phyloP scores from a whole-genome alignment of 1,140 invertebrate species.

The Argopecten irradians region DNA sequence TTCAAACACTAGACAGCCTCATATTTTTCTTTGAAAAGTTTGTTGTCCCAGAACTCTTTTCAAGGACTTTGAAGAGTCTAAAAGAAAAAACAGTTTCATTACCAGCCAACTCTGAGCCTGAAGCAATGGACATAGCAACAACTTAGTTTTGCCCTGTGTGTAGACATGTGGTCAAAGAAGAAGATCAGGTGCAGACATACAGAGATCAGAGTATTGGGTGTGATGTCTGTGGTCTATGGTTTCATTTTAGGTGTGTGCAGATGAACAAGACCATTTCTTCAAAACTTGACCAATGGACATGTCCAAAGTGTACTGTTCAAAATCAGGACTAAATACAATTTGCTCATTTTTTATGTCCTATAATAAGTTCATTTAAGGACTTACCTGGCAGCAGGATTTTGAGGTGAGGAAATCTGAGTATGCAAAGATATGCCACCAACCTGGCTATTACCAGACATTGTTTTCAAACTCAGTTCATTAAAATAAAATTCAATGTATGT shows the following conservation, averaged over 20 bases:
- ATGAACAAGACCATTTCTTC: not conserved
- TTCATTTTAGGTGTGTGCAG: constrained; percentile 25
- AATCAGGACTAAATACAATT: too few relatives aligned
- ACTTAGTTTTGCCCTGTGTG: constrained; percentile 21
- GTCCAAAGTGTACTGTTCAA: not conserved
- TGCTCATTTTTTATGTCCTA: too few relatives aligned
- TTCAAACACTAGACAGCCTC: not conserved
- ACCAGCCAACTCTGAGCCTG: not conserved
- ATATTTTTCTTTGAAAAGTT: not conserved
- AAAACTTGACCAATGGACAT: not conserved
- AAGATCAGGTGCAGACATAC: not conserved
- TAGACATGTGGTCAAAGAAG: not conserved
- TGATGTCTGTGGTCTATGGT: constrained; percentile 21
- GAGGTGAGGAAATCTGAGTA: too few relatives aligned
- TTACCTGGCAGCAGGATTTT: too few relatives aligned
- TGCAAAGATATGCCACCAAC: too few relatives aligned
- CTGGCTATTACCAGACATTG: too few relatives aligned
- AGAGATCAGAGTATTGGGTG: constrained; percentile 24
- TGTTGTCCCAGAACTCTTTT: not conserved
- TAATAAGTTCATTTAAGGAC: too few relatives aligned
- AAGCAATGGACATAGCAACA: not conserved
- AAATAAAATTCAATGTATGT: too few relatives aligned
- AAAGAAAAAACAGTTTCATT: not conserved
- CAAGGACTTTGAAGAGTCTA: not conserved
- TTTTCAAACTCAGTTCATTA: too few relatives aligned